Evolutionary conservation across 1,140 invertebrate genomes (phyloP), one percentile per base, ranked within the genome.

Genomic region (Dendroctonus ponderosae): DNA sequence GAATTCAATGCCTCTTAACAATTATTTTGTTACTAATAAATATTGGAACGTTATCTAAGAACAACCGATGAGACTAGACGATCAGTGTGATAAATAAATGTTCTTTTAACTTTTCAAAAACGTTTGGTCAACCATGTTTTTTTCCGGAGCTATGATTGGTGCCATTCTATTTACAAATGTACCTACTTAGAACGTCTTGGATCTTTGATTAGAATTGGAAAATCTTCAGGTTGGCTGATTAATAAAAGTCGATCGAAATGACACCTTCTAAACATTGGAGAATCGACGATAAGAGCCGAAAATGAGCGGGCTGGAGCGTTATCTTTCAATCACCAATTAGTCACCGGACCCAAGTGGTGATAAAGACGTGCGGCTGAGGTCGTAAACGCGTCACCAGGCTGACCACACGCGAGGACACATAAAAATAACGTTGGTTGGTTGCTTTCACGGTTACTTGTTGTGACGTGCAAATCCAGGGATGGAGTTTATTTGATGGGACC

Each of bases 341-440:
- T 60, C 65, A 67, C 58, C 37, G 50, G 50, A 38, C 48, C 8
- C 44, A 42, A 54, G 61, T 63, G 61, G 61, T 56, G 62, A 65
- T 65, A 65, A 65, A 65, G 62, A 65, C 62, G 62, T 65, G 62
- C 62, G 53, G 62, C 43, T 57, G 44, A 56, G 62, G 53, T 56
- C 53, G 53, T 65, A 65, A 65, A 65, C 62, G 62, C 62, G 62
- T 65, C 62, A 65, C 62, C 62, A 65, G 48, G 43, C 6, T 57
- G 62, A 50, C 62, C 62, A 65, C 62, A 65, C 62, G 62, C 62
- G 62, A 65, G 62, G 62, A 65, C 52, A 56, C 62, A 65, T 65
- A 65, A 65, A 65, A 65, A 65, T 63, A 63, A 63, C 61, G 61
- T 54, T 63, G 40, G 40, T 15, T 14, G 50, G 39, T 11, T 43